Evolutionary conservation across 1,140 invertebrate species (phyloP), one percentile per base, ranked within the genome.

Genomic region (Cyphomyrmex costatus): DNA sequence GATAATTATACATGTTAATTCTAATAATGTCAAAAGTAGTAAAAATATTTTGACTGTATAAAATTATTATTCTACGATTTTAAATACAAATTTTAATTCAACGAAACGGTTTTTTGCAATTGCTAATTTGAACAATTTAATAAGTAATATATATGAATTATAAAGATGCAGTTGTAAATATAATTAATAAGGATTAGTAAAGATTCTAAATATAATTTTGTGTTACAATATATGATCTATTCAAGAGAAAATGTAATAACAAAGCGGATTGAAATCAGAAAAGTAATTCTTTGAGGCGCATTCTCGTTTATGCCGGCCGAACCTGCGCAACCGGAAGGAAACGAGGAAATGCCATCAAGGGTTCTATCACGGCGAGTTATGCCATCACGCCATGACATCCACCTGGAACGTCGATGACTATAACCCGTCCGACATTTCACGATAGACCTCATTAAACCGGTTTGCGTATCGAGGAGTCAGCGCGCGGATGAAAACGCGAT

Each of bases 401-500:
- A 78, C 30, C 73, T 51, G 60, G 60, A 56, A 65, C 73, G 30
- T 42, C 71, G 61, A 77, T 63, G 83, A 68, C 30, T 56, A 68
- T 65, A 58, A 79, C 42, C 53, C 27, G 58, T 19, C 49, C 61
- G 63, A 79, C 74, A 14, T 79, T 79, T 84, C 66, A 51, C 71
- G 58, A 84, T 85, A 85, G 46, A 49, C 24, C 73, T 77, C 73
- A 49, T 56, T 51, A 42, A 77, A 85, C 74, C 83, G 83, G 83
- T 79, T 79, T 46, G 24, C 74, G 36, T 76, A 78, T 79, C 49
- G 60, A 65, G 58, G 49, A 56, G 24, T 49, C 33, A 49, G 68
- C 51, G 33, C 83, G 14, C 27, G 51, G 33, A 46, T 10, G 24
- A 42, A 85, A 85, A 56, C 61, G 36, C 60, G 73, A 78, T 56